Base-by-base conservation (phyloP, 1,140 invertebrate genomes). In the Meloidogyne hapla region DNA sequence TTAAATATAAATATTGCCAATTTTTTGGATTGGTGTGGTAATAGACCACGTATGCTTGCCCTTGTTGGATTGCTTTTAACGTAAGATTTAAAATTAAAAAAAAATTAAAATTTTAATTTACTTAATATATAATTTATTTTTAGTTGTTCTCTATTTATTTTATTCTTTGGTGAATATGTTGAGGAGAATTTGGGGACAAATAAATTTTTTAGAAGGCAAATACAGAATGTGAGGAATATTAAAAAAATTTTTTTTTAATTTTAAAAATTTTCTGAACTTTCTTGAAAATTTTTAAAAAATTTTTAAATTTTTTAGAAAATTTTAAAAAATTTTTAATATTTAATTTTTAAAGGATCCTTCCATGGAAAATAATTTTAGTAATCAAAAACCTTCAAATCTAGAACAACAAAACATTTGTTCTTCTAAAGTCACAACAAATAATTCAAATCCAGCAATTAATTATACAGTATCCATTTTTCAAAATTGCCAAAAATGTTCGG, bases 81-180 rank as follows among this genome's bases (percentile, higher is more conserved):
- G 71, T 73, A 18, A 26, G n/a, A 18, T 25, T 26, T 5, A 70
- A 69, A 18, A 15, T 42, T 69, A 69, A 38, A 42, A 42, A 4
- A 26, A 21, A 10, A 25, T 12, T 13, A 64, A 23, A 42, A 42
- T 61, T 5, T 56, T 64, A 38, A 42, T 26, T 21, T 9, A 12
- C 15, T 23, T 25, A 28, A 56, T 28, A 1, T 4, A 3, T 5
- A 25, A 70, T 6, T 4, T 8, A 10, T 48, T 64, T 73, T 0
- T 15, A 73, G 71, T 2, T 73, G 42, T 21, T 73, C 71, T 2
- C 0, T 73, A 21, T 63, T 73, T 28, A 73, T 73, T 26, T 0
- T 73, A 6, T 38, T 73, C 10, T 73, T 73, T 23, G 71, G 64
- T 13, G 71, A 73, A 64, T 73, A 73, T 33, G 71, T 73, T 64